Conservation (phyloP, 2,888 invertebrate genomes). For the Drosophila cyrtoloma region DNA sequence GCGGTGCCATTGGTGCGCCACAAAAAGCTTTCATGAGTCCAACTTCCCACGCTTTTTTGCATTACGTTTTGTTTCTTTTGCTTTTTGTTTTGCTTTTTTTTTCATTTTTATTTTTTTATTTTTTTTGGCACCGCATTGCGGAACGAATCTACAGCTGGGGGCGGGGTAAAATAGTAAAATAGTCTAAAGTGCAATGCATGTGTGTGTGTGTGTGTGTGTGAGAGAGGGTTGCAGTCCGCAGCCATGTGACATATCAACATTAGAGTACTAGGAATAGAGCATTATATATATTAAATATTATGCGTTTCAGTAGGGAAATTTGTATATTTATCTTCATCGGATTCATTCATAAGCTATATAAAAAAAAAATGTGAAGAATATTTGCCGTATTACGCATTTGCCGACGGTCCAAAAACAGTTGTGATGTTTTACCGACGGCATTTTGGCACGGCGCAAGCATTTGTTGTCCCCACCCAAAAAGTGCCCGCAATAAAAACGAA, state of each 20-base stretch:
- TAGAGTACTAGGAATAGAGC: not conserved
- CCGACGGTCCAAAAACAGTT: slow-evolving; percentile 60
- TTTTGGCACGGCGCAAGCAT: slow-evolving; percentile 14
- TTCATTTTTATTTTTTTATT: slow-evolving; percentile 18
- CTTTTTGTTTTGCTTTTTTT: slow-evolving; percentile 34
- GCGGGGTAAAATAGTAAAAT: not conserved
- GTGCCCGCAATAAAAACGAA: slow-evolving; percentile 70
- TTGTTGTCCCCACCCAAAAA: slow-evolving; percentile 11
- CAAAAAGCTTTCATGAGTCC: slow-evolving; percentile 85
- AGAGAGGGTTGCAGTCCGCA: not conserved
- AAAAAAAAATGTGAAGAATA: not conserved
- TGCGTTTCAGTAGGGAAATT: not conserved
- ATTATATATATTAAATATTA: not conserved
- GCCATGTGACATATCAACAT: not conserved
- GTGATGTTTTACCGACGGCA: slow-evolving; percentile 61
- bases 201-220: not conserved
- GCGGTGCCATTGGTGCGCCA: slow-evolving; percentile 86
- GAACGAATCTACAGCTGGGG: slow-evolving; percentile 20
- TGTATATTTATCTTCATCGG: too few relatives aligned
- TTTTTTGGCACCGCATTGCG: slow-evolving; percentile 59
- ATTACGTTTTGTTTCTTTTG: slow-evolving; percentile 34
- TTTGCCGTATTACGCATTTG: slow-evolving; percentile 28
- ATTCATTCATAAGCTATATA: not conserved
- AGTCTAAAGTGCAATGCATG: slow-evolving; percentile 11
- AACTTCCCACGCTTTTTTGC: slow-evolving; percentile 65